Evolutionary conservation across 2,888 invertebrate species (phyloP).

Genomic region (Hofmannophila pseudospretella): DNA sequence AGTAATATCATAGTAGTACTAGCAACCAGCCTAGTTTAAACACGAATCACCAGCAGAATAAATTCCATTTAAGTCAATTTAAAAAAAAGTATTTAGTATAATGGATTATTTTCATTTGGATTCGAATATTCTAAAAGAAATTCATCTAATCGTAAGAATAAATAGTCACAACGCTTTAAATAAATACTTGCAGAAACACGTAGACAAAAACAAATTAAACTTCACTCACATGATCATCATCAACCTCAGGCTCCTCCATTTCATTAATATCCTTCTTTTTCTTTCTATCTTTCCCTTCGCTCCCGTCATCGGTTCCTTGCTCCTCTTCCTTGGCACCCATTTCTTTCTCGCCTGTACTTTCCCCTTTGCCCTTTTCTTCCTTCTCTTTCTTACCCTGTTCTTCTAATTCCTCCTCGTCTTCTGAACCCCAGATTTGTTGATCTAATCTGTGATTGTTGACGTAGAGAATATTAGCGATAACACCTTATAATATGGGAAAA

Average conservation of each 20-base stretch:
- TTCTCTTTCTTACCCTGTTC: conserved; percentile 76
- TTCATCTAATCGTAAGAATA: too few species aligned
- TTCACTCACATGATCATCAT: conserved; percentile 83
- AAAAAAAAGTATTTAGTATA: too few species aligned
- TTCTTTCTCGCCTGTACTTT: conserved; percentile 82
- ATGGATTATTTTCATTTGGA: too few species aligned
- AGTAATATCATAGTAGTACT: too few species aligned
- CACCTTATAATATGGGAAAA: too few species aligned
- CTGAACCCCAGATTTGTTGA: conserved; percentile 90
- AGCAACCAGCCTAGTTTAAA: too few species aligned
- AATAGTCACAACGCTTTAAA: too few species aligned
- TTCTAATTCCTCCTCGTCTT: conserved; percentile 84
- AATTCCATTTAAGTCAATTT: too few species aligned
- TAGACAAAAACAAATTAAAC: too few species aligned
- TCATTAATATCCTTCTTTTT: conserved; percentile 87
- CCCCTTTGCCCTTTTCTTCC: conserved; percentile 80
- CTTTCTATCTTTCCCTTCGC: conserved; percentile 75
- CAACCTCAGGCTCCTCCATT: conserved; percentile 87
- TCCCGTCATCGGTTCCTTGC: conserved; percentile 72
- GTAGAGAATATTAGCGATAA: background rate
- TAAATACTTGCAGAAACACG: too few species aligned
- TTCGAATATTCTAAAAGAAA: too few species aligned
- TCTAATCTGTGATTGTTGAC: conserved; percentile 67
- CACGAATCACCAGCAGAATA: too few species aligned
- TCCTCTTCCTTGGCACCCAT: conserved; percentile 85